Base-by-base conservation (phyloP, 2,113 vertebrate species). In the Salvelinus sp. region DNA sequence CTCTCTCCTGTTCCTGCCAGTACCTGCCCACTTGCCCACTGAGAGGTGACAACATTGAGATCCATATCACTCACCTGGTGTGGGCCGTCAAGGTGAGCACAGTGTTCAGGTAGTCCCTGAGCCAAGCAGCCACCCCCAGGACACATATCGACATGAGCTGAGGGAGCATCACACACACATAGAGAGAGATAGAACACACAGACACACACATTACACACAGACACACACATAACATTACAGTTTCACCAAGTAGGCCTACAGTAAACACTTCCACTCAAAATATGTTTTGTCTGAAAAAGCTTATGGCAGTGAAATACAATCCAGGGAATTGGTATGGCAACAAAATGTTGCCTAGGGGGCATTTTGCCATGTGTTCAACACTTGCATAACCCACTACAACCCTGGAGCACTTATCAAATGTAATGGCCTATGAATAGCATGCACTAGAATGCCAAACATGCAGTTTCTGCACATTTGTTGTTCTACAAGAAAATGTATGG, bases 41-140 rank as follows among this genome's bases (percentile, higher is more conserved):
- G 65, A 27, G 62, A 25, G 62, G 62, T 50, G 48, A 4, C 62
- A 25, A 25, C 22, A 3, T 25, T 64, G 62, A 12, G 3, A n/a
- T 7, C 4, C 7, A 25, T 63, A 22, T 9, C 62, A 73, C 92
- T 92, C 92, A 99, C 97, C 97, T 97, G 88, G 97, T 98, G 93
- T 98, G 96, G 73, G 97, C 96, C 1, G 97, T 98, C 92, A 98
- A 93, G 86, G 95, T 98, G 84, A 98, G 94, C 82, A 99, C 95
- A 66, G 96, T 96, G 94, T 96, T 99, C 89, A 98, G 92, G 88
- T 98, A 94, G 92, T 98, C 97, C 90, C 97, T 95, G 92, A 99
- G 95, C 97, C 96, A 98, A 9, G 96, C 96, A 44, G 97, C 97
- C 91, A 98, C 95, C 66, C 95, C 97, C 92, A 99, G 88, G 79